Conservation (phyloP, 2,797 vertebrate species). For the Sebastes wilsoni region DNA sequence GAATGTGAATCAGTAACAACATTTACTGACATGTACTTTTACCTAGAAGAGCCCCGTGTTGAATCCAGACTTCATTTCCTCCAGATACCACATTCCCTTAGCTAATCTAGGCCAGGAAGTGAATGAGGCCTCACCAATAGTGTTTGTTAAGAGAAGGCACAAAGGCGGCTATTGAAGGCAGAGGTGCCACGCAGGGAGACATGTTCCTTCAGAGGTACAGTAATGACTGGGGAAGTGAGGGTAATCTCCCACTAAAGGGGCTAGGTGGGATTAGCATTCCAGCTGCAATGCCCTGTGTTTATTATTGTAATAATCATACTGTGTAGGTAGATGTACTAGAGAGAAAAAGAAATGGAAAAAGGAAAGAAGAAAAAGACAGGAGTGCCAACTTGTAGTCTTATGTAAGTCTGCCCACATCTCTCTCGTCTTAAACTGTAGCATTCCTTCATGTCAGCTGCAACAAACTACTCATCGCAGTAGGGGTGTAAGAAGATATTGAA, state of each 20-base stretch:
- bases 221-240: constrained; percentile 60
- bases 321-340: constrained; percentile 30
- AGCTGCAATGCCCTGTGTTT: constrained; percentile 36
- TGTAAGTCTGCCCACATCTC: constrained; percentile 56
- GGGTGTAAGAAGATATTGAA: no score
- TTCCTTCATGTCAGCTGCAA: constrained; percentile 35
- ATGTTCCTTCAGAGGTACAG: constrained; percentile 48
- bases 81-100: constrained; percentile 52
- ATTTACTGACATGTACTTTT: background rate
- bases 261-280: constrained; percentile 49
- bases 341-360: background rate
- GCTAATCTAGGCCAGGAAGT: constrained; percentile 63
- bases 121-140: constrained; percentile 59
- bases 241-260: constrained; percentile 32
- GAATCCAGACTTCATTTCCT: constrained; percentile 55
- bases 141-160: constrained; percentile 72
- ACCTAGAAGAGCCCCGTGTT: background rate
- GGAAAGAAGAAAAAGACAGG: background rate
- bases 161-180: constrained; percentile 71
- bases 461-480: background rate
- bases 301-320: constrained; percentile 48
- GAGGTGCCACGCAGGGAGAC: constrained; percentile 53
- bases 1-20: background rate
- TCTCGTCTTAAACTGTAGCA: constrained; percentile 16
- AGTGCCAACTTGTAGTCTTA: constrained; percentile 59